Percentiles rank a stretch among this genome's conserved stretches.
phyloP scores from a whole-genome alignment of 2,113 vertebrate genomes.

The Suncus etruscus region DNA sequence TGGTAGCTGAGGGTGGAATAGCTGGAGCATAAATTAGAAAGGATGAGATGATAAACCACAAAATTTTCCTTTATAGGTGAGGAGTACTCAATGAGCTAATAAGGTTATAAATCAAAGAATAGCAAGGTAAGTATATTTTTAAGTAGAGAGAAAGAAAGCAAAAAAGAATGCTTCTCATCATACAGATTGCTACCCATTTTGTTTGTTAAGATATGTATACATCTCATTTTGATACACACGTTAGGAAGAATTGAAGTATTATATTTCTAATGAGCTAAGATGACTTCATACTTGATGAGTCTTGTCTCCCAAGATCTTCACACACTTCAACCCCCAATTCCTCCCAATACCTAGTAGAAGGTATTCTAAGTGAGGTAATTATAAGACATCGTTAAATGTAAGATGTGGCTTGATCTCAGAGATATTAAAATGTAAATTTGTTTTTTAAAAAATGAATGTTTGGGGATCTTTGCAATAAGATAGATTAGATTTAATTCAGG shows the following conservation, averaged over 20 bases:
- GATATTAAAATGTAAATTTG: conserved; percentile 34
- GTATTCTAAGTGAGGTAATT: background rate
- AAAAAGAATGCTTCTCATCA: conserved; percentile 36
- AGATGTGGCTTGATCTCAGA: background rate
- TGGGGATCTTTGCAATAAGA: background rate
- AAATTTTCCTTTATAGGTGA: conserved; percentile 16
- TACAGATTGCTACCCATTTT: background rate
- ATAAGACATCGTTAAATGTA: background rate
- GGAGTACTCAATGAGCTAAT: conserved; percentile 24
- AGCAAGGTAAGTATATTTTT: conserved; percentile 10
- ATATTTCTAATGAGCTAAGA: background rate
- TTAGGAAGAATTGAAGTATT: background rate
- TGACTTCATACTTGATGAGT: background rate
- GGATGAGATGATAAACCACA: conserved; percentile 5
- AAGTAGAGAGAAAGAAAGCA: background rate
- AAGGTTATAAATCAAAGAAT: conserved; percentile 54
- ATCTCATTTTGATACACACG: conserved; percentile 19
- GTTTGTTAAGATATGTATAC: background rate
- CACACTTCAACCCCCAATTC: background rate
- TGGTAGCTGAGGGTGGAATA: background rate
- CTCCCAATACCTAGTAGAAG: background rate
- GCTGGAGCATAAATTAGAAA: conserved; percentile 6
- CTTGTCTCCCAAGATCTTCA: conserved; percentile 14
- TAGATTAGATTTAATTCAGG: conserved; percentile 39
- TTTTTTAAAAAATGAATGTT: background rate